Base-by-base conservation (phyloP, 2,113 vertebrate genomes). In the Muscicapa adusta region DNA sequence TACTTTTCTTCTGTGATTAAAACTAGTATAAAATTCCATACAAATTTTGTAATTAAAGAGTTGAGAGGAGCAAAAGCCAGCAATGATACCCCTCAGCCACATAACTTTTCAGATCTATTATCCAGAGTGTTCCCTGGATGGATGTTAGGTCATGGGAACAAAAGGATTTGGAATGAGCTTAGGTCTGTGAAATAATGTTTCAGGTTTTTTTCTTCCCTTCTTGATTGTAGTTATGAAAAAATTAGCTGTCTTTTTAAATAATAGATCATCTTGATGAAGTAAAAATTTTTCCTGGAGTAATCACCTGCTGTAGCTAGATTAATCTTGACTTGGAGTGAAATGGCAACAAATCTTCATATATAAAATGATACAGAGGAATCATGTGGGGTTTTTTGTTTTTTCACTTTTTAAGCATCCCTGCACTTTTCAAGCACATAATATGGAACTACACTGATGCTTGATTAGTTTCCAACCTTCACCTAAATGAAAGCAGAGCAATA, bases 341-440 rank as follows among this genome's bases (percentile, higher is more conserved):
- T 72, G 48, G 33, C 28, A 82, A n/a, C 42, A 57, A 48, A 42
- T 84, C 9, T 80, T 81, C 15, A 25, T 51, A 4, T 58, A 9
- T 10, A 4, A 33, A 83, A 75, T 9, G 38, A 18, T 42, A 23
- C 14, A 45, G 29, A 74, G 63, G 34, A 67, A 4, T 67, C 0
- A 0, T 40, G 14, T 15, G 28, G 19, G 19, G 5, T 0, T 16
- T 77, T 74, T 75, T 45, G 14, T 48, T 51, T 48, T 29, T 42
- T 58, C 36, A 31, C 40, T 87, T 89, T 81, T 42, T 36, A 45
- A 68, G 80, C 57, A 67, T 70, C 47, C 15, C 13, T 76, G 3
- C 18, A 9, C 19, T 76, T 83, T 38, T 28, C 20, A 85, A 34
- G 29, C 76, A 70, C 2, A 0, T n/a, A 19, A 38, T 48, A 11